phyloP scores from a whole-genome alignment of 1,140 invertebrate species.

The Drosophila neocordata region DNA sequence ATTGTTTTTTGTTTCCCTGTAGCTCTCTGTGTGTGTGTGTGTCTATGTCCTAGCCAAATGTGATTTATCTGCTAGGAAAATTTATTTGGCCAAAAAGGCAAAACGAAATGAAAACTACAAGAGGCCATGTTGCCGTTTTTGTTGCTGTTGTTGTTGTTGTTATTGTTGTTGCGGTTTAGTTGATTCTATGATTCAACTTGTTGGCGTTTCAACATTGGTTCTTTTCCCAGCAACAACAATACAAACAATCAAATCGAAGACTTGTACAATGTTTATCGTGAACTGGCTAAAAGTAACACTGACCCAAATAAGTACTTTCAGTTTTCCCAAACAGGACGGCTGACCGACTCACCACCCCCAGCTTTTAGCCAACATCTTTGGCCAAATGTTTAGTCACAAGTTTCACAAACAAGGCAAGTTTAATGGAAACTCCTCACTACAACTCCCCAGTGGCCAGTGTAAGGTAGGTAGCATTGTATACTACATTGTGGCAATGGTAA shows the following conservation, averaged over 20 bases:
- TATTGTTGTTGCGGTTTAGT: slow-evolving; percentile 29
- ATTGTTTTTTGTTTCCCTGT: slow-evolving; percentile 37
- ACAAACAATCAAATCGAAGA: slow-evolving; percentile 1
- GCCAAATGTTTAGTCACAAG: slow-evolving; percentile 27
- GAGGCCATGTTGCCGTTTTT: slow-evolving; percentile 20
- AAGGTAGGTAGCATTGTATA: too few relatives aligned
- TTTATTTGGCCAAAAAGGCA: slow-evolving; percentile 56
- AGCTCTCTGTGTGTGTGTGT: not conserved
- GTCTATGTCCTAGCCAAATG: slow-evolving; percentile 32
- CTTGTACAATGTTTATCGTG: slow-evolving; percentile 46
- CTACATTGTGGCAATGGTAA: too few relatives aligned
- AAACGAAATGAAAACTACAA: slow-evolving; percentile 45
- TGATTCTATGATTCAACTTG: slow-evolving; percentile 19
- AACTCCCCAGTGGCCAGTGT: not conserved
- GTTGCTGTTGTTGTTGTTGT: slow-evolving; percentile 25
- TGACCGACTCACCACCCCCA: not conserved
- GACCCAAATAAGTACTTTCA: slow-evolving; percentile 32
- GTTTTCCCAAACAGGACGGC: not conserved
- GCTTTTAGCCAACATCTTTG: not conserved
- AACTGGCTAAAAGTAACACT: slow-evolving; percentile 35
- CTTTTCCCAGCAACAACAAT: not conserved
- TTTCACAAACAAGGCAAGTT: slow-evolving; percentile 36
- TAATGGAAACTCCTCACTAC: slow-evolving; percentile 29
- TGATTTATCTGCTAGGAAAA: slow-evolving; percentile 58
- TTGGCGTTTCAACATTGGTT: slow-evolving; percentile 2